phyloP scores from a whole-genome alignment of 2,797 vertebrate species.

The Chanos chanos region DNA sequence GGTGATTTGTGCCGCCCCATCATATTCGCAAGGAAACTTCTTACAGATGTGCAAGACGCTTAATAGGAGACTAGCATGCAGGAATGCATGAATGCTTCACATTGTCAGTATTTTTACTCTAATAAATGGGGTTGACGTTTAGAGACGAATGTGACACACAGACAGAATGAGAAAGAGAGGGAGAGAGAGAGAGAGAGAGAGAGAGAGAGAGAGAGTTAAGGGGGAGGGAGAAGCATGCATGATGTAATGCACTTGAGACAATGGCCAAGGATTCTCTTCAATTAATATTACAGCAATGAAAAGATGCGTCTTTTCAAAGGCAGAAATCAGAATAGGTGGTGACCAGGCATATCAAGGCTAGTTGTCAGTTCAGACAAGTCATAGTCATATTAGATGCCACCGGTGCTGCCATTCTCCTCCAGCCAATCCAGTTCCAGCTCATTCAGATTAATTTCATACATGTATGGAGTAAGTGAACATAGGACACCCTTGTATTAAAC shows the following conservation, averaged over 20 bases:
- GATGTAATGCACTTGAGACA: conserved; percentile 95
- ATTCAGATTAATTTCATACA: too few species aligned
- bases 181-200: conserved; percentile 34
- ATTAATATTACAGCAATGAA: conserved; percentile 65
- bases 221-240: conserved; percentile 79
- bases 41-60: conserved; percentile 37
- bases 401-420: too few species aligned
- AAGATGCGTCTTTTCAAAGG: conserved; percentile 44
- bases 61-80: conserved; percentile 24
- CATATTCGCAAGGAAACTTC: conserved; percentile 47
- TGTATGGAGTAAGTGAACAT: too few species aligned
- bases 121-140: conserved; percentile 48
- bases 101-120: too few species aligned
- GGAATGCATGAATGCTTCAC: conserved; percentile 18
- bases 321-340: conserved; percentile 29
- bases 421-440: conserved; percentile 50
- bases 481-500: too few species aligned
- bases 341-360: neutral
- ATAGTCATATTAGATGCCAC: neutral
- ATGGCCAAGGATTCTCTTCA: conserved; percentile 85
- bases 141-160: conserved; percentile 42
- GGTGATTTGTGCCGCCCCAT: conserved; percentile 58
- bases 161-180: conserved; percentile 42
- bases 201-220: conserved; percentile 76
- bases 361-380: neutral